phyloP scores from a whole-genome alignment of 2,888 invertebrate genomes.

The Antheraea yamamai region DNA sequence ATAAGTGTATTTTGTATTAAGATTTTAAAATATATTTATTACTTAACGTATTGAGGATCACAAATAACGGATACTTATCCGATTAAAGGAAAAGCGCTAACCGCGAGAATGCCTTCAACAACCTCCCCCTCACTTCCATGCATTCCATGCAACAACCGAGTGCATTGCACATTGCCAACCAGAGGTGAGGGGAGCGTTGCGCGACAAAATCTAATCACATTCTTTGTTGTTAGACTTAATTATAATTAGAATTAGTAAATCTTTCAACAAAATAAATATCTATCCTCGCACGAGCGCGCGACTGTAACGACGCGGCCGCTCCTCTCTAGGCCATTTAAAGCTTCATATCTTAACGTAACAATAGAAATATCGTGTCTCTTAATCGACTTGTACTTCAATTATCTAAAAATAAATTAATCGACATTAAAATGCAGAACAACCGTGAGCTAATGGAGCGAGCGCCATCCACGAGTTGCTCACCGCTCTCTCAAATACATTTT shows the following conservation, averaged over 20 bases:
- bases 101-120: background rate
- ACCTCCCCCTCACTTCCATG: background rate
- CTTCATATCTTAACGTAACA: conserved; percentile 46
- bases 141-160: background rate
- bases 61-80: conserved; percentile 43
- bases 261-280: conserved; percentile 14
- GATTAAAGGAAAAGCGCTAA: conserved; percentile 14
- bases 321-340: conserved; percentile 49
- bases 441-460: background rate
- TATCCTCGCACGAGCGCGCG: background rate
- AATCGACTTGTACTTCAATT: conserved; percentile 68
- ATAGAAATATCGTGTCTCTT: conserved; percentile 46
- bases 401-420: conserved; percentile 69
- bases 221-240: background rate
- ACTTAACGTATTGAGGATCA: conserved; percentile 51
- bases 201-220: conserved; percentile 5
- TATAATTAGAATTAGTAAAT: conserved; percentile 1
- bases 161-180: too few relatives aligned
- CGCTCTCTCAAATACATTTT: conserved; percentile 20
- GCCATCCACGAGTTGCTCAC: conserved; percentile 14
- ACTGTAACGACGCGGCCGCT: conserved; percentile 12
- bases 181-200: background rate
- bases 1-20: conserved; percentile 33
- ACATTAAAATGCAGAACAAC: conserved; percentile 35
- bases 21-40: conserved; percentile 47